phyloP scores from a whole-genome alignment of 2,797 vertebrate species.

The Myioborus miniatus region DNA sequence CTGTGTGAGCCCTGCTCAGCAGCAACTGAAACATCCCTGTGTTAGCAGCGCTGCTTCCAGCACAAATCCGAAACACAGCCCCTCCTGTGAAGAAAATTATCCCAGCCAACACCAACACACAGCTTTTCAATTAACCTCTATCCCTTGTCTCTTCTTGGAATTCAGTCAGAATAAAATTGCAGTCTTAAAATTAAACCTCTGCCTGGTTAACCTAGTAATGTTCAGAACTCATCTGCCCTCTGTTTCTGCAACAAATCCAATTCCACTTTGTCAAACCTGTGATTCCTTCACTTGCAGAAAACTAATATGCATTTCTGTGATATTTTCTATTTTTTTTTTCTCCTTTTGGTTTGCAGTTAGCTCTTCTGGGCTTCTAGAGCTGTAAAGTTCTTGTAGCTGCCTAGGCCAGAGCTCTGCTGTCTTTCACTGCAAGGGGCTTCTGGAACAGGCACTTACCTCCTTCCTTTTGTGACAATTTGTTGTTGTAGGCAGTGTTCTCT shows the following conservation, averaged over 20 bases:
- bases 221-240: not conserved
- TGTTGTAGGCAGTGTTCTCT: not conserved
- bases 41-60: not conserved
- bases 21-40: not conserved
- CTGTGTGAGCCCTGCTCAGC: not conserved
- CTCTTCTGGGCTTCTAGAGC: not conserved
- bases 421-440: not conserved
- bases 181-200: not conserved
- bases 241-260: not conserved
- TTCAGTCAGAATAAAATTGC: not conserved
- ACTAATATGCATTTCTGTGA: not conserved
- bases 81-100: not conserved
- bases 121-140: not conserved
- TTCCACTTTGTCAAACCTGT: not conserved
- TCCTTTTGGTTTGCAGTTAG: not conserved
- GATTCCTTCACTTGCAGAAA: not conserved
- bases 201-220: not conserved
- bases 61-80: not conserved
- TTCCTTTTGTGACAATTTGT: not conserved
- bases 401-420: not conserved
- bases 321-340: not conserved
- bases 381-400: not conserved
- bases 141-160: not conserved
- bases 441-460: not conserved
- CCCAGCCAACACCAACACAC: not conserved